Conservation (phyloP, 2,113 vertebrate genomes). For the Nipponia nippon region DNA sequence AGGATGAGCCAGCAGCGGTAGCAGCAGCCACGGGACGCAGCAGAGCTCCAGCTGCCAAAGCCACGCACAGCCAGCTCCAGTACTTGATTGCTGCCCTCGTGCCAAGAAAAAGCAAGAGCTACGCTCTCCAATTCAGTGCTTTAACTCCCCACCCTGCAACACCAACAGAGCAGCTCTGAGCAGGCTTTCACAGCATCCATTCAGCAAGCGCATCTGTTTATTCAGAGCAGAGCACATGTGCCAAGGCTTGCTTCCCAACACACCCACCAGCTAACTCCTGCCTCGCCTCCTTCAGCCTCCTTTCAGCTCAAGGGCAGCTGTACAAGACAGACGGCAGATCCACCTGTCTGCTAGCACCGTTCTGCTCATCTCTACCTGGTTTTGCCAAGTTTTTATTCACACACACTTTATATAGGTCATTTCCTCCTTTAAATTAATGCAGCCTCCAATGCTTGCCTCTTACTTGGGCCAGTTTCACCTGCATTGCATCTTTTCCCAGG, state of each 20-base stretch:
- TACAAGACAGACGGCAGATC: neutral
- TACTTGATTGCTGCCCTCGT: neutral
- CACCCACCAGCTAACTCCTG: neutral
- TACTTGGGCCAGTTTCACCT: neutral
- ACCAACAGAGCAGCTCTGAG: neutral
- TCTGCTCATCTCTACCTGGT: neutral
- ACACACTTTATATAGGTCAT: neutral
- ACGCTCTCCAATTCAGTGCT: neutral
- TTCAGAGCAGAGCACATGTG: neutral
- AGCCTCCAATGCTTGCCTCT: neutral
- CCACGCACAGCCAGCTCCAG: neutral
- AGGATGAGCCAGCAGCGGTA: neutral
- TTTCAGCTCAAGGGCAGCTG: neutral
- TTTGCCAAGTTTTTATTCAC: neutral
- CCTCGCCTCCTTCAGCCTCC: neutral
- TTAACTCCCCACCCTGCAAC: neutral
- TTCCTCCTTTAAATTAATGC: neutral
- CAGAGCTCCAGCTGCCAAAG: neutral
- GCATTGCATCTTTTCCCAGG: neutral
- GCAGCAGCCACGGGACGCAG: neutral
- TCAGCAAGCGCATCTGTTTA: neutral
- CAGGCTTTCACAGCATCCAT: neutral
- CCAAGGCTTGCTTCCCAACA: neutral
- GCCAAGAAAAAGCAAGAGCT: slow-evolving; percentile 21
- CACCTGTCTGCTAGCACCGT: neutral